Evolutionary conservation across 2,113 vertebrate genomes (phyloP), one percentile per base, ranked within the genome.

Genomic region (Propithecus coquereli): DNA sequence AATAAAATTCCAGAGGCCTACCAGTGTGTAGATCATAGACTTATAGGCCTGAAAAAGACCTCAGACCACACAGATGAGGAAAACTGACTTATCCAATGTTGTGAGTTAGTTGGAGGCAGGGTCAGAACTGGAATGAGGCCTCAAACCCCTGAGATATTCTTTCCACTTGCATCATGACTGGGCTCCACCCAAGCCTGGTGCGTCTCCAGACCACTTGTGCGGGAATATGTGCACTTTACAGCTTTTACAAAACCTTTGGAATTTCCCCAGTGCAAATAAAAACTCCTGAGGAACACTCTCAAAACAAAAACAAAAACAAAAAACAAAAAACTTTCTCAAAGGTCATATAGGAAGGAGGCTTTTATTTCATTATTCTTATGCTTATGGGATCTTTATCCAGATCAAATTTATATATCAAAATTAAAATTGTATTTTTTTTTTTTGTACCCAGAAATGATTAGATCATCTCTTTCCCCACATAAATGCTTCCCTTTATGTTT

Each of bases 401-500:
- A 84, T 90, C 52, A 90, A 85, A 81, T 52, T 81, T 45, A 57
- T 12, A 45, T 77, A 45, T 1, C 82, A 12, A 94, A 92, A 80
- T 87, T 90, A 93, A 79, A 90, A 77, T 32, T 47, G 10, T 43
- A n/a, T 54, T 52, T 95, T n/a, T 80, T 95, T n/a, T 80, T 90
- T 93, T 45, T 23, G 13, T 63, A 77, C 25, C 16, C 12, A 70
- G 47, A 18, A 90, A 52, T 77, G 74, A 90, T 83, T 37, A 82
- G 43, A 47, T 17, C 17, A 32, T 16, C 6, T 82, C 14, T 40
- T 40, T 40, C 2, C 6, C 30, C 16, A 2, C 1, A 18, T 54
- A 54, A 54, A 54, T 18, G 11, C 54, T 84, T 91, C 20, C 8
- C 14, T 65, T 54, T 94, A 40, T n/a, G 13, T 50, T 88, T 96